A percentile compares a stretch with the other conserved stretches of the same genome.
Evolutionary conservation across 2,113 vertebrate species (phyloP).

Genomic region (Lates calcarifer): DNA sequence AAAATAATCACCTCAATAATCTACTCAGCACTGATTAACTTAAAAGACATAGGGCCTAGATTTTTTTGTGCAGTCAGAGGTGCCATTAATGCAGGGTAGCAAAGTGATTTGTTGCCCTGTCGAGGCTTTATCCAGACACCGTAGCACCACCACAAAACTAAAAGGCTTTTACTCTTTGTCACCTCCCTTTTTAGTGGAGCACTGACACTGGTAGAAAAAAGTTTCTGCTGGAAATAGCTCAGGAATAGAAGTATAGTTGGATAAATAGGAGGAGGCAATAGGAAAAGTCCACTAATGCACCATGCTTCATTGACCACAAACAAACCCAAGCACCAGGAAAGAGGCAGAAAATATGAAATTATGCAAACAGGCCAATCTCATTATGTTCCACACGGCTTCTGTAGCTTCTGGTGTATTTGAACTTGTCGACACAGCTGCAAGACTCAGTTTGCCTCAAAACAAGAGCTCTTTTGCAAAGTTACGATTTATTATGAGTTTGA

Average conservation of each 20-base stretch:
- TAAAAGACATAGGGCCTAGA: neutral
- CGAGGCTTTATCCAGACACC: neutral
- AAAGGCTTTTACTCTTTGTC: constrained; percentile 11
- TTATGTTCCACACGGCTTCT: neutral
- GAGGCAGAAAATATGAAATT: neutral
- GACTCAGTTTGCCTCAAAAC: neutral
- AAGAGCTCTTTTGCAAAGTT: neutral
- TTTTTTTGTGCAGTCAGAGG: neutral
- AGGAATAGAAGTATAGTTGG: neutral
- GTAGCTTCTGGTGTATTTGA: neutral
- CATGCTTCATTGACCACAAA: neutral
- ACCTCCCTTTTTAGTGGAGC: neutral
- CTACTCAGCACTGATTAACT: constrained; percentile 17
- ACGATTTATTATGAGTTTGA: neutral
- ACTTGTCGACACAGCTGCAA: constrained; percentile 4
- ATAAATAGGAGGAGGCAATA: neutral
- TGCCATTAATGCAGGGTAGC: neutral
- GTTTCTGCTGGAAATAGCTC: neutral
- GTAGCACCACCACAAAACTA: neutral
- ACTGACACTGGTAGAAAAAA: neutral
- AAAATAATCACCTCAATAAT: constrained; percentile 32
- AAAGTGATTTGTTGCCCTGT: constrained; percentile 10
- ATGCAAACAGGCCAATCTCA: constrained; percentile 11
- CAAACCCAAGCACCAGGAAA: neutral
- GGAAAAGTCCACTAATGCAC: neutral